Percentiles rank a stretch among this genome's conserved stretches.
Conservation (phyloP, 2,113 vertebrate species). For the Spilogale gracilis region DNA sequence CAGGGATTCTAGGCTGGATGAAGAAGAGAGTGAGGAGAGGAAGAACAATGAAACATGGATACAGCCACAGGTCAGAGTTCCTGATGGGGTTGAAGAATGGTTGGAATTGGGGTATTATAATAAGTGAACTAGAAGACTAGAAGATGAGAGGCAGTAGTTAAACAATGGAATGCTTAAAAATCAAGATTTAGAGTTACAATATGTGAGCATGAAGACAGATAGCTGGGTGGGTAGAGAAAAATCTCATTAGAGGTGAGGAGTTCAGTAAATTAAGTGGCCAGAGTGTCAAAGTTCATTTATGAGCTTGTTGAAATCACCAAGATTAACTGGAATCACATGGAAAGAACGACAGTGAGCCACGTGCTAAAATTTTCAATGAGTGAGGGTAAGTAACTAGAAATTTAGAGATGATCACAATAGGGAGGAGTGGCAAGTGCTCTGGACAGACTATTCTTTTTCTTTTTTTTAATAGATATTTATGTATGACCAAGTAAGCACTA, state of each 20-base stretch:
- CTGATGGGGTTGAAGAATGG: not conserved
- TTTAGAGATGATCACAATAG: not conserved
- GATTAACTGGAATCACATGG: not conserved
- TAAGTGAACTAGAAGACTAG: not conserved
- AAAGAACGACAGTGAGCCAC: not conserved
- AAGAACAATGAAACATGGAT: not conserved
- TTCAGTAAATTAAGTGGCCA: conserved; percentile 5
- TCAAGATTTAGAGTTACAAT: not conserved
- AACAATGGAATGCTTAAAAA: conserved; percentile 31
- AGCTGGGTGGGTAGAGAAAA: not conserved
- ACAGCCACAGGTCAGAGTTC: not conserved
- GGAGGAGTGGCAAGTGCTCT: not conserved
- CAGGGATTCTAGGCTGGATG: not conserved
- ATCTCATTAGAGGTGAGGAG: not conserved
- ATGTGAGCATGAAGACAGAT: not conserved
- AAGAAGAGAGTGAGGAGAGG: not conserved
- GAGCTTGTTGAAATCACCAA: not conserved
- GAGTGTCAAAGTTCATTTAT: not conserved
- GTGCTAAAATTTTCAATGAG: not conserved
- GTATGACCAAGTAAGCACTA: not conserved
- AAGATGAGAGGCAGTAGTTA: not conserved
- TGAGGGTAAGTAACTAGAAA: not conserved
- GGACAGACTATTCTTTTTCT: not conserved
- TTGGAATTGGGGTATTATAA: not conserved
- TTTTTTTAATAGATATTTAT: not conserved